A percentile compares a stretch with the other conserved stretches of the same genome.
phyloP scores from a whole-genome alignment of 1,140 invertebrate species.

The Eciton burchellii region DNA sequence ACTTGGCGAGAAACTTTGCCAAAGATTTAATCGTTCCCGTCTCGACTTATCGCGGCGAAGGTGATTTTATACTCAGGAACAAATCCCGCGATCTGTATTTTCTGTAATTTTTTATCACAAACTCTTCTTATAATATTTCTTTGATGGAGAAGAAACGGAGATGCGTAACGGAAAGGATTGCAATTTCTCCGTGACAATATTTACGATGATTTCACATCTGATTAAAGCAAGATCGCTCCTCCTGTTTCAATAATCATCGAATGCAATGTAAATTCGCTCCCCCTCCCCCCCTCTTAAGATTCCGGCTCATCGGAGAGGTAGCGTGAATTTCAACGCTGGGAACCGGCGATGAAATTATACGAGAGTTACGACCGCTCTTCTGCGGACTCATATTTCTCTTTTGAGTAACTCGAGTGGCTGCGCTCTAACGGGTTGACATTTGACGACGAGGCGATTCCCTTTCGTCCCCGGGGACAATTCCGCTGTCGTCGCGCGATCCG shows the following conservation, averaged over 20 bases:
- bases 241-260: conserved; percentile 6
- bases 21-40: neutral
- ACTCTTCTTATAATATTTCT: neutral
- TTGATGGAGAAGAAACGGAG: neutral
- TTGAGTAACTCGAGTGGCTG: conserved; percentile 70
- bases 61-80: neutral
- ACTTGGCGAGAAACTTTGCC: neutral
- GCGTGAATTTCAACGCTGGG: conserved; percentile 25
- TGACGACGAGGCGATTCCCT: conserved; percentile 67
- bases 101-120: neutral
- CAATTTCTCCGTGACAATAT: neutral
- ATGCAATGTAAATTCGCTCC: conserved; percentile 9
- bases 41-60: conserved; percentile 4
- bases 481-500: conserved; percentile 52
- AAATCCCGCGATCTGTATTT: neutral
- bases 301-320: neutral
- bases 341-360: conserved; percentile 39
- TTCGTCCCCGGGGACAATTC: conserved; percentile 62
- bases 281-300: too few relatives aligned
- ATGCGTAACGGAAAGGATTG: neutral
- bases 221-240: neutral
- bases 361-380: conserved; percentile 7
- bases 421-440: conserved; percentile 66
- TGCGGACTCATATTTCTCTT: conserved; percentile 67
- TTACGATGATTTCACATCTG: neutral